Evolutionary conservation across 2,888 invertebrate genomes (phyloP), one percentile per base, ranked within the genome.

Genomic region (Xestia ashworthii): DNA sequence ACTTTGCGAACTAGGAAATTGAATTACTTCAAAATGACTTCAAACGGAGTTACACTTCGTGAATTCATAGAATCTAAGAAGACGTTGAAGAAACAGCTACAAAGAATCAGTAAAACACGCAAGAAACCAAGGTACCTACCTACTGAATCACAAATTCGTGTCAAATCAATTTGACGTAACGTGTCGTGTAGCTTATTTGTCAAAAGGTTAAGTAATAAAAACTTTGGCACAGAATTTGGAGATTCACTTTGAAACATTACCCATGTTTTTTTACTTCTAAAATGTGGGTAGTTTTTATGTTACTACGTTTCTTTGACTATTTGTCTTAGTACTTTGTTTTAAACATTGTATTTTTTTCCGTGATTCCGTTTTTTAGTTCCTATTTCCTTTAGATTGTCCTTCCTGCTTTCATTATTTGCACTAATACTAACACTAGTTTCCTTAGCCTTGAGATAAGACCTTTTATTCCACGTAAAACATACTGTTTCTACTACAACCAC

Each of bases 61-160:
- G 82, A 68, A 81, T 69, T 73, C 32, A 38, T 77, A 70, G 82
- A 78, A 75, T 70, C 72, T 65, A 71, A 65, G 73, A 66, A 82
- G 66, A 32, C 66, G n/a, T 50, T 64, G 78, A 82, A 71, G 76
- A 74, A 55, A 67, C 62, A 79, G 74, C 78, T 83, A 65, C 68
- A 75, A 74, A 86, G 83, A 67, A 78, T 80, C 75, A 76, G 74
- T 68, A 84, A 76, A 82, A 84, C 74, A 58, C 66, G 71, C 55
- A 82, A 76, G 78, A 87, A 84, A 69, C n/a, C 78, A 71, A 80
- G 78, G 84, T 87, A 82, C 81, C 14, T 87, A 82, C 81, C 14
- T 76, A 74, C 78, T 68, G 82, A 78, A 71, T 87, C 71, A 74
- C 66, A 80, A 80, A 88, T 81, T 72, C 50, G 68, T 71, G 74